Evolutionary conservation across 1,140 invertebrate species (phyloP).

Genomic region (Anastrepha obliqua): DNA sequence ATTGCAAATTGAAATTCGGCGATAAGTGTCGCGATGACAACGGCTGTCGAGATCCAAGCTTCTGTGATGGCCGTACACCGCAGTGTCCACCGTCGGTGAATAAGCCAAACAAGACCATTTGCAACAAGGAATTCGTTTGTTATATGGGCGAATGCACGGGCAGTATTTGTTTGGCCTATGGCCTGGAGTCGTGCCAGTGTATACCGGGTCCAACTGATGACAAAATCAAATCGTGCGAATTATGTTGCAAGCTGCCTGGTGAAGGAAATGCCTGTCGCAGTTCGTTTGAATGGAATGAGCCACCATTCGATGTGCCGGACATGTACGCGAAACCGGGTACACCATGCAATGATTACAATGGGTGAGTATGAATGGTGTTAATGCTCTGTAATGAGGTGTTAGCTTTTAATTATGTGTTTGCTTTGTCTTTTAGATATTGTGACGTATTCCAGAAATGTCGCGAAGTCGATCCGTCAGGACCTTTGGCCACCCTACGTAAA

Average conservation of each 20-base stretch:
- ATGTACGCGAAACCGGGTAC: slow-evolving; percentile 95
- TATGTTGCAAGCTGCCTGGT: slow-evolving; percentile 91
- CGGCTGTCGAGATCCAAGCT: slow-evolving; percentile 92
- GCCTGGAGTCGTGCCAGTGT: slow-evolving; percentile 97
- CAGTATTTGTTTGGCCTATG: slow-evolving; percentile 94
- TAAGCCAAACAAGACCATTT: slow-evolving; percentile 95
- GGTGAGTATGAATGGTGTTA: slow-evolving; percentile 73
- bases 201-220: slow-evolving; percentile 84
- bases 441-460: slow-evolving; percentile 99
- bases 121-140: slow-evolving; percentile 94
- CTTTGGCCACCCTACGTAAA: slow-evolving; percentile 91
- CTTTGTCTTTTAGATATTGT: slow-evolving; percentile 83
- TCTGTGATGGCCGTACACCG: slow-evolving; percentile 89
- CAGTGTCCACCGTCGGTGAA: slow-evolving; percentile 93
- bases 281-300: slow-evolving; percentile 92
- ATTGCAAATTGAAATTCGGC: slow-evolving; percentile 89
- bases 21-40: slow-evolving; percentile 95
- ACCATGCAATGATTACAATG: slow-evolving; percentile 98
- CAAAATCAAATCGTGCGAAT: slow-evolving; percentile 89
- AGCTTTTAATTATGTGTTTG: not conserved
- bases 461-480: slow-evolving; percentile 95
- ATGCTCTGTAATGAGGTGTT: not conserved
- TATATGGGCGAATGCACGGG: slow-evolving; percentile 96
- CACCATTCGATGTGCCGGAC: slow-evolving; percentile 92
- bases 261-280: slow-evolving; percentile 88